Base-by-base conservation (phyloP, 2,113 vertebrate species). In the Micronisus gabar region DNA sequence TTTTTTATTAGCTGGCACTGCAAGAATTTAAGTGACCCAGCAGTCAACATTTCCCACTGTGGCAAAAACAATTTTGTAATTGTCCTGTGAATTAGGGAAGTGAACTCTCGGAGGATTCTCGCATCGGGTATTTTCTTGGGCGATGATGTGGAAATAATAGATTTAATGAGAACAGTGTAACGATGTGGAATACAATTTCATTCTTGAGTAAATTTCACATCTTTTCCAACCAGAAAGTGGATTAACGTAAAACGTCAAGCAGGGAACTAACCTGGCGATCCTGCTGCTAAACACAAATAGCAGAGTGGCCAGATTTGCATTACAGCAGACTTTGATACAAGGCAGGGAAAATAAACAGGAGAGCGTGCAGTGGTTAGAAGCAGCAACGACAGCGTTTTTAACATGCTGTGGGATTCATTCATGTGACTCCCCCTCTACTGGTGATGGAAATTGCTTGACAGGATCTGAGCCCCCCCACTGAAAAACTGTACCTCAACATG, bases 91-190 rank as follows among this genome's bases (percentile, higher is more conserved):
- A 97, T 98, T 96, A 97, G 74, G 80, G 61, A 96, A 97, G 75
- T 38, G 90, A 97, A 88, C 36, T 93, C 96, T 76, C 25, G 12
- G 30, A 95, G 71, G 81, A 90, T 95, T 97, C 96, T 97, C 4
- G 1, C 95, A 90, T 83, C 1, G 72, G 38, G 94, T 95, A 94
- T 97, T 97, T 98, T 98, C 95, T 91, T 85, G 73, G 74, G 62
- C 14, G 2, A 76, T 67, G 90, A 93, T 88, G 92, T 95, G 75
- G 94, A 98, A 97, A 97, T 96, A 97, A 96, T 80, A 96, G 92
- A 95, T 95, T 98, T 98, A 98, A 98, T 98, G 95, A 98, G 91
- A 97, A 95, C 72, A 58, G 83, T 86, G 95, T 96, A 97, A 97
- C 8, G 61, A 96, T 79, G 63, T 70, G 48, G 76, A 91, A 93